A percentile compares a stretch with the other conserved stretches of the same genome.
phyloP scores from a whole-genome alignment of 2,113 vertebrate genomes.

The Penelope pileata region DNA sequence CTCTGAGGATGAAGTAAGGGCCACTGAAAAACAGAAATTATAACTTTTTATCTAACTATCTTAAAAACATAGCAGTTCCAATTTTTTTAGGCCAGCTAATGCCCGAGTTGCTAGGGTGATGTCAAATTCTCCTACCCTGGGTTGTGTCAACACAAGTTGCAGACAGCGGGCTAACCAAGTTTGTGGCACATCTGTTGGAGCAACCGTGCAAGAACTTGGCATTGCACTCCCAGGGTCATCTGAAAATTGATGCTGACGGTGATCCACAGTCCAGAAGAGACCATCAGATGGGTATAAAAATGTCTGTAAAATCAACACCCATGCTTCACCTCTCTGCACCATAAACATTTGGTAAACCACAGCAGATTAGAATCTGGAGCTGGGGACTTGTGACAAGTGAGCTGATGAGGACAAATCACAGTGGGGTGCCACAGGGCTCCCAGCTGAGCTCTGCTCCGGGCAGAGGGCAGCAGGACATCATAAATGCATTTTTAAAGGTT shows the following conservation, averaged over 20 bases:
- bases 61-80: background rate
- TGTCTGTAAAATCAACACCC: background rate
- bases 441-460: rapidly evolving
- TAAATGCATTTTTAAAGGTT: background rate
- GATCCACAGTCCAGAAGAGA: background rate
- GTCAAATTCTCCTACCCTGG: background rate
- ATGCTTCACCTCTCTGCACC: background rate
- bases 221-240: background rate
- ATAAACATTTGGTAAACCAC: background rate
- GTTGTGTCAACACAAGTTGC: background rate
- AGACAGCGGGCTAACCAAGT: background rate
- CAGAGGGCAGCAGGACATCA: background rate
- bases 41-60: constrained; percentile 12
- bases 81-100: background rate
- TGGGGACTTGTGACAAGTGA: background rate
- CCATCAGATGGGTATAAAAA: background rate
- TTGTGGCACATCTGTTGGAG: background rate
- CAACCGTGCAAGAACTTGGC: background rate
- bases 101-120: background rate
- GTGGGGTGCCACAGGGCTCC: background rate
- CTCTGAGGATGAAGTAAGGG: background rate
- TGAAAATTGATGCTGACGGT: background rate
- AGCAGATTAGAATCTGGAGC: rapidly evolving
- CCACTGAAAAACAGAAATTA: background rate
- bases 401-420: background rate